Evolutionary conservation across 2,797 vertebrate species (phyloP), one percentile per base, ranked within the genome.

Genomic region (Cetoscarus ocellatus): DNA sequence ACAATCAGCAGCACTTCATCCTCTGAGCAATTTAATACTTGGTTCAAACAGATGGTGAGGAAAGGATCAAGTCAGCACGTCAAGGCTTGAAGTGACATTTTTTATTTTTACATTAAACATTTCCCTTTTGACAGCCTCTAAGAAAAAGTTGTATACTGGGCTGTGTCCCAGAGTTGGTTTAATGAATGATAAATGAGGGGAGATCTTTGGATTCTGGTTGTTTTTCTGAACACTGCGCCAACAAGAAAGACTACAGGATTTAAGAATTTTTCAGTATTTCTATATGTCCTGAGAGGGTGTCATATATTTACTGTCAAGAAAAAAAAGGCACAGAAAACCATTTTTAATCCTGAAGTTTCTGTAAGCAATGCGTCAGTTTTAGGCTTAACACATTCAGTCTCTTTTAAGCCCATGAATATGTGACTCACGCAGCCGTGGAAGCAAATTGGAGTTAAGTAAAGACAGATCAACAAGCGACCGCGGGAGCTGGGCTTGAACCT

Each of bases 21-120:
- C 65, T 64, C 40, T 39, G 7, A 70, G 55, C 40, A 51, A 47
- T 76, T 79, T 77, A 71, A 74, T 61, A 44, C 56, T 59, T 12
- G 8, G 50, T 60, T 56, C 15, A 67, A 69, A 61, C 75, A 75
- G 81, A 58, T 58, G 75, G 38, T 48, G 8, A n/a, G 52, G 58
- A 53, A 11, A 3, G 53, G 75, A 75, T 73, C 3, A 17, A 7
- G 63, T 61, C 68, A 3, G 60, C 62, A 67, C 0, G 38, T 1
- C 2, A 3, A 58, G 52, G 67, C 58, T 63, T 60, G 60, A 73
- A 66, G 65, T 34, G 13, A 49, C 47, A 44, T 69, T 76, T 13
- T 57, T 18, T 27, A 27, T 27, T 27, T 58, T 39, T 13, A 14
- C 15, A 34, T 39, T 9, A 11, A 47, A 61, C 0, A 9, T 68